phyloP scores from a whole-genome alignment of 1,140 invertebrate genomes.

The Apocrypta bakeri region DNA sequence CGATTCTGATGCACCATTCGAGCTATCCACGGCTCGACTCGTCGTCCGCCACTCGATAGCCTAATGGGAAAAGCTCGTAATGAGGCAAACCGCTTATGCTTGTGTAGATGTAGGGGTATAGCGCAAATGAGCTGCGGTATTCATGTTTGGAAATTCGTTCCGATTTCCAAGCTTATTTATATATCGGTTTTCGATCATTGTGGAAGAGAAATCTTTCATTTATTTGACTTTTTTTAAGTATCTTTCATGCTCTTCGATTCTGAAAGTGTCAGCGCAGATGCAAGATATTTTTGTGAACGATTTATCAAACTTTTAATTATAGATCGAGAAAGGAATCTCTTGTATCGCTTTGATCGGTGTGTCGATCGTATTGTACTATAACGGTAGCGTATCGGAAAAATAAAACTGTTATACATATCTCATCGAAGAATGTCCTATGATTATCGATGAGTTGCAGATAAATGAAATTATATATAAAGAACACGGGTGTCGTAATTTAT shows the following conservation, averaged over 20 bases:
- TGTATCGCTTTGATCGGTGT: no score
- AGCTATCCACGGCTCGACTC: not conserved
- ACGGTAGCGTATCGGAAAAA: not conserved
- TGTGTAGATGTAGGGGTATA: not conserved
- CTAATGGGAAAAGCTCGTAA: slow-evolving; percentile 45
- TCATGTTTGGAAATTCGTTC: not conserved
- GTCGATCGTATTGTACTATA: not conserved
- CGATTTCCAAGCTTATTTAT: not conserved
- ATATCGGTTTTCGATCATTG: not conserved
- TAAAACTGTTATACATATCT: not conserved
- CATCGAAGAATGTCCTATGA: not conserved
- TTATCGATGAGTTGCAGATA: not conserved
- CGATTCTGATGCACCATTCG: not conserved
- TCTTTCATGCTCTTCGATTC: no score
- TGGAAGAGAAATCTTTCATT: no score
- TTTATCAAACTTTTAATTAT: no score
- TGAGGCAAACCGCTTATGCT: not conserved
- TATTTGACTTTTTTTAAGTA: no score
- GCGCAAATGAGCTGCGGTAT: not conserved
- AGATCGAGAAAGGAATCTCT: no score
- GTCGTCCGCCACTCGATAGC: not conserved
- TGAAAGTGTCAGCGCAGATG: no score
- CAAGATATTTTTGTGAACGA: no score
- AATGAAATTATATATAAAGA: not conserved
- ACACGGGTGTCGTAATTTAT: not conserved